Evolutionary conservation across 2,797 vertebrate genomes (phyloP), one percentile per base, ranked within the genome.

Genomic region (Cuculus canorus): DNA sequence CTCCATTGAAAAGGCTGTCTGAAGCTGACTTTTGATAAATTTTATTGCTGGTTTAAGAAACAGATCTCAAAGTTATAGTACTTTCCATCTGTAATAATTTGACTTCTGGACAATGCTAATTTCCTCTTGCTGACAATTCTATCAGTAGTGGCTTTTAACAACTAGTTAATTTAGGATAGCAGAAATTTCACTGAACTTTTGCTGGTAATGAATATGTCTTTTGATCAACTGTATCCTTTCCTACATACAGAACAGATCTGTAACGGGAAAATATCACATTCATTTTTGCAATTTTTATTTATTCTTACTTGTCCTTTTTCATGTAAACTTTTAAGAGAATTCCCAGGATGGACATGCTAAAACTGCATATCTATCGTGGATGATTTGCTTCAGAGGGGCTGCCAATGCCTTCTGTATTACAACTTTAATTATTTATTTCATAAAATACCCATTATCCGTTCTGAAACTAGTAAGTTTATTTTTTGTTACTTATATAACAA

Each of bases 131-230:
- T 95, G 93, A 93, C 82, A 95, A 32, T 65, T 37, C 10, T 82
- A 71, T 94, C 86, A 95, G 52, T 90, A 90, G 25, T 59, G 89
- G 12, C 69, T 96, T 92, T 94, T 85, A 95, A 64, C 59, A 88
- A 25, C 23, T 56, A 43, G 15, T 35, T 90, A 73, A 90, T 93
- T 71, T 87, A 79, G 47, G 47, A 63, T 32, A 72, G 39, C 17
- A 85, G 53, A 84, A 82, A 78, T 71, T 73, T 88, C 39, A 68
- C 41, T 43, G 48, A 64, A 79, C 10, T 84, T 93, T 73, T 92
- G 5, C 9, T 63, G 63, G 69, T 43, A 53, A 47, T 37, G 10
- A 75, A 23, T 37, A 14, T 79, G 25, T 69, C 50, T 85, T 93
- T 14, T 52, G 52, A 81, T 71, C 28, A 66, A 14, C 17, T 68